Evolutionary conservation across 1,140 invertebrate genomes (phyloP).

Genomic region (Brachionus calyciflorus): DNA sequence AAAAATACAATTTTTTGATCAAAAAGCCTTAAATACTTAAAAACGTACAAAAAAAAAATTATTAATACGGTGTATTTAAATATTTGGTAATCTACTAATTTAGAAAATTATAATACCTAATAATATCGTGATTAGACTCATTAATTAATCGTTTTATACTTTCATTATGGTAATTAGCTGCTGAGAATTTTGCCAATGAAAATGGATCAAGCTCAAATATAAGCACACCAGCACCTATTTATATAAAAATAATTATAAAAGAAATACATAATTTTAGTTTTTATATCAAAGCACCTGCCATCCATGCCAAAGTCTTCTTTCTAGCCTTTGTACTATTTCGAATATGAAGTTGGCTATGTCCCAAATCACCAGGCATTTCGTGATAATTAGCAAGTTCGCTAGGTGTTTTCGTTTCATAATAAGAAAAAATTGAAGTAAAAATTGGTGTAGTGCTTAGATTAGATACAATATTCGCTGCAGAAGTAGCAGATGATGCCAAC

Average conservation of each 20-base stretch:
- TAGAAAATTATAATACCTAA: conserved; percentile 14
- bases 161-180: conserved; percentile 31
- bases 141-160: conserved; percentile 21
- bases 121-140: conserved; percentile 35
- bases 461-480: conserved; percentile 14
- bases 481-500: not conserved
- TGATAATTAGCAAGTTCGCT: conserved; percentile 65
- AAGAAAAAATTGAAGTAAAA: conserved; percentile 41
- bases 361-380: conserved; percentile 72
- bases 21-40: no score
- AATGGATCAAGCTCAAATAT: not conserved
- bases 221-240: conserved; percentile 57
- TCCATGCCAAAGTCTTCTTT: conserved; percentile 79
- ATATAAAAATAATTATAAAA: not conserved
- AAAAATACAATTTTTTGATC: no score
- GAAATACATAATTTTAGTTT: no score
- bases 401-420: conserved; percentile 33
- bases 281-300: no score
- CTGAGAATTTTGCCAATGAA: conserved; percentile 27
- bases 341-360: conserved; percentile 76
- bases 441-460: conserved; percentile 11
- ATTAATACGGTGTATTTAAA: no score
- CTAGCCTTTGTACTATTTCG: conserved; percentile 68
- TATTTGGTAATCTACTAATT: no score
- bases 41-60: no score